phyloP scores from a whole-genome alignment of 2,797 vertebrate genomes.

The Micrastur ruficollis region DNA sequence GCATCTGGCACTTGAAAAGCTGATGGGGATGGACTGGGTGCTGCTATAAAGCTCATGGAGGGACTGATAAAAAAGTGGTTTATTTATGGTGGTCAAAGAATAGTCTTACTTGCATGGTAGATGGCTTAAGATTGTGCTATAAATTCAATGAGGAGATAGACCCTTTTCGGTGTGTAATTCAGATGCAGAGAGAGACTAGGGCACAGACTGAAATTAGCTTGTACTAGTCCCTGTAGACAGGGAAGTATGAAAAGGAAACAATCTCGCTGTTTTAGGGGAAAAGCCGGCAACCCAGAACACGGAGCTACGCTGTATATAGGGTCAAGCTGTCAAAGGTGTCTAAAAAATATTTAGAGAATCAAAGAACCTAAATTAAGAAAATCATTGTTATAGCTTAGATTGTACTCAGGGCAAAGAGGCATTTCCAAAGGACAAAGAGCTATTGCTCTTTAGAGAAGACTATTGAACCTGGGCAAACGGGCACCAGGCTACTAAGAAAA shows the following conservation, averaged over 20 bases:
- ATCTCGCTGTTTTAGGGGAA: not conserved
- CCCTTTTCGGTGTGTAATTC: not conserved
- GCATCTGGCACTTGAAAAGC: not conserved
- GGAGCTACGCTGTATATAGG: not conserved
- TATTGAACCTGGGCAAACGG: not conserved
- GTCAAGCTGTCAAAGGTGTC: not conserved
- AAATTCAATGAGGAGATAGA: slow-evolving; percentile 19
- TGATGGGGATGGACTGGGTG: not conserved
- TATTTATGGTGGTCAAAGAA: not conserved
- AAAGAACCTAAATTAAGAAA: not conserved
- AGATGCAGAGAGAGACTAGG: not conserved
- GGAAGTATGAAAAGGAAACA: not conserved
- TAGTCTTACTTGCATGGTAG: not conserved
- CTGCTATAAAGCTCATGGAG: not conserved
- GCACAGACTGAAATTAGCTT: not conserved
- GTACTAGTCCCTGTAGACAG: accelerated
- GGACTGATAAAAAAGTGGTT: not conserved
- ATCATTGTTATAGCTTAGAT: not conserved
- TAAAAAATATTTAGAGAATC: not conserved
- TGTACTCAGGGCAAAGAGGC: not conserved
- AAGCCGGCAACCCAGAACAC: not conserved
- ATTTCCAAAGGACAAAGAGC: not conserved
- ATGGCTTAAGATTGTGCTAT: not conserved
- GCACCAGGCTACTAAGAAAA: not conserved
- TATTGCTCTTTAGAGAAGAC: not conserved